Percentiles rank a stretch among this genome's conserved stretches.
These are phyloP conservation scores for Eristalis intricaria DNA, from an alignment of 2,888 invertebrate species.

Conservation along the genomic window DNA sequence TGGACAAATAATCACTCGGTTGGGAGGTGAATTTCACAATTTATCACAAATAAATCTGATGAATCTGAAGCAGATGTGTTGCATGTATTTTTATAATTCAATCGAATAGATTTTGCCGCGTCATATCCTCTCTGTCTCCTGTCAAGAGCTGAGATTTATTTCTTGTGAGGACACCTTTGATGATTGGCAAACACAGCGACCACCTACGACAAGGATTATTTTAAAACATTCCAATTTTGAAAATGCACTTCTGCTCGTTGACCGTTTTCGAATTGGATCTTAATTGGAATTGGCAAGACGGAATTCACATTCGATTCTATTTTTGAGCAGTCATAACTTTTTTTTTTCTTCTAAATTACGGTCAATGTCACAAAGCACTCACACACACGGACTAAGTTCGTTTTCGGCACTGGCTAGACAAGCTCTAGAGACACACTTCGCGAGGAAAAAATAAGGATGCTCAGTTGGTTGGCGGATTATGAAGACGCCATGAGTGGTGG, in stretches of 20 bases:
- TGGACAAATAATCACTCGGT: neutral
- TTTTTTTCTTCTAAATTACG: conserved; percentile 35
- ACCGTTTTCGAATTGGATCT: neutral
- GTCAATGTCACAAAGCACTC: conserved; percentile 50
- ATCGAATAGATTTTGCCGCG: neutral
- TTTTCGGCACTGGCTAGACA: too few species aligned
- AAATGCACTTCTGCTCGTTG: neutral
- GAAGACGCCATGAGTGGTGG: neutral
- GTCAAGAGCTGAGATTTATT: neutral
- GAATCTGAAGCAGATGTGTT: neutral
- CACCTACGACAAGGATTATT: neutral
- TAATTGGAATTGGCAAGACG: neutral
- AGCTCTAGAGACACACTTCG: neutral
- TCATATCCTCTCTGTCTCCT: neutral
- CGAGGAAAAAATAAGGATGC: neutral
- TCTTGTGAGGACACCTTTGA: neutral
- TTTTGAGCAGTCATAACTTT: conserved; percentile 32
- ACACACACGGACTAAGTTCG: neutral
- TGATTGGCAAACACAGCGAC: neutral
- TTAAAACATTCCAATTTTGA: neutral
- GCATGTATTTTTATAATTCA: neutral
- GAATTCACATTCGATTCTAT: conserved; percentile 29
- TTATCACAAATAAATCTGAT: neutral
- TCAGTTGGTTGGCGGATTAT: neutral
- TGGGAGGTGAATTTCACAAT: neutral